These are phyloP conservation scores for Girardia tigrina DNA, from an alignment of 2,888 invertebrate genomes.

Conservation along the genomic window DNA sequence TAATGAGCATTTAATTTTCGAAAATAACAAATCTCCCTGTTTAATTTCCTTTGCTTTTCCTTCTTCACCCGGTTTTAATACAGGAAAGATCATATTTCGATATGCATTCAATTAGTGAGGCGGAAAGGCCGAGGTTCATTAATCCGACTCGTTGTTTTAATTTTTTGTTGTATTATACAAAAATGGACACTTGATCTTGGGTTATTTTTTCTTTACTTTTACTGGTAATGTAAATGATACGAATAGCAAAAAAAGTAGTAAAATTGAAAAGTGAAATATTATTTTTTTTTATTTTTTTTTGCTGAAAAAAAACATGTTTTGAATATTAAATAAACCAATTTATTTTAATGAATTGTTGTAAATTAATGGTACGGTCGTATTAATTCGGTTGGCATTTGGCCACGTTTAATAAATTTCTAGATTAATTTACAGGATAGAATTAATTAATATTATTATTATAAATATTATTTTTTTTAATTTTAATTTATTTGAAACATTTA, in stretches of 20 bases:
- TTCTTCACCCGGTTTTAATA: constrained; percentile 20
- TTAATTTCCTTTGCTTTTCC: constrained; percentile 23
- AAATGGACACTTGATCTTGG: constrained; percentile 16
- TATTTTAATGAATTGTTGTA: too few relatives aligned
- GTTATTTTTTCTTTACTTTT: neutral
- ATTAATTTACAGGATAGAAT: too few relatives aligned
- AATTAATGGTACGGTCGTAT: too few relatives aligned
- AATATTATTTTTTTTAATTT: too few relatives aligned
- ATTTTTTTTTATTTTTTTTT: neutral
- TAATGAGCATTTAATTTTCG: constrained; percentile 20
- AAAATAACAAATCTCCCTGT: constrained; percentile 19
- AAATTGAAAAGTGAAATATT: neutral
- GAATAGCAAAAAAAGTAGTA: neutral
- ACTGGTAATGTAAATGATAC: neutral
- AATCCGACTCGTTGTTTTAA: constrained; percentile 20
- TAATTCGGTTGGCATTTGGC: too few relatives aligned
- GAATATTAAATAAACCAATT: too few relatives aligned
- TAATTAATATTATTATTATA: too few relatives aligned
- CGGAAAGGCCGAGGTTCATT: constrained; percentile 23
- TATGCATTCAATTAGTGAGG: constrained; percentile 23
- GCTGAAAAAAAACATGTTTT: neutral
- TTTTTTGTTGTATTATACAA: neutral
- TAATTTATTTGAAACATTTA: too few relatives aligned
- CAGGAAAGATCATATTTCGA: constrained; percentile 23
- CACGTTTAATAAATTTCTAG: too few relatives aligned